Evolutionary conservation across 2,888 invertebrate species (phyloP), one percentile per base, ranked within the genome.

Genomic region (Chrysolina oricalcia): DNA sequence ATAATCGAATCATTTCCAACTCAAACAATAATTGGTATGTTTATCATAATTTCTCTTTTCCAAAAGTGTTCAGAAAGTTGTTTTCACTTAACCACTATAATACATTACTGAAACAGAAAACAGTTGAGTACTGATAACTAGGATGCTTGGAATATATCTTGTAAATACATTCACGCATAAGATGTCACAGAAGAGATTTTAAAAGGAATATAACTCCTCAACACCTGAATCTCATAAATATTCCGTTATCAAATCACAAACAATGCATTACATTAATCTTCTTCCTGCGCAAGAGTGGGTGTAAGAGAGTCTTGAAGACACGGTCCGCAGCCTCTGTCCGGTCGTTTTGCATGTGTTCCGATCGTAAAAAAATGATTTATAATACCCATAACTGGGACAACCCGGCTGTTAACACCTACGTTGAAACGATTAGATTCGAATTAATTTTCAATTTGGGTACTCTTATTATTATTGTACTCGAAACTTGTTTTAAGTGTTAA

Each of bases 331-430:
- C 72, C 72, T 63, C 73, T 67, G 73, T 73, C 63, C 48, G 63
- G 35, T 59, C 27, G 35, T 59, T 73, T 73, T 68, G 73, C 73
- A 73, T 74, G 74, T 59, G 64, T 70, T 63, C 46, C 11, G 56
- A 70, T 74, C 74, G 71, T 74, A 74, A 74, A 74, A 71, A 65
- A 59, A 56, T 70, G 66, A 70, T 70, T 74, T 74, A 74, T 66
- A 59, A 62, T 66, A 56, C 56, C 63, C 41, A 62, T 50, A 66
- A 74, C 41, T 62, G 65, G 67, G 74, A 66, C 48, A 67, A 63
- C 59, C 50, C 71, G 48, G 23, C 71, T 48, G 56, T 70, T 41
- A 48, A 73, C 67, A 67, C 67, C 67, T 50, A 67, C 67, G 41
- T 46, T 10, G 15, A 0, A 67, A 48, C 50, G 67, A 67, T 35